Percentiles rank a stretch among this genome's conserved stretches.
phyloP scores from a whole-genome alignment of 2,888 invertebrate species.

The Brachylomia viminalis region DNA sequence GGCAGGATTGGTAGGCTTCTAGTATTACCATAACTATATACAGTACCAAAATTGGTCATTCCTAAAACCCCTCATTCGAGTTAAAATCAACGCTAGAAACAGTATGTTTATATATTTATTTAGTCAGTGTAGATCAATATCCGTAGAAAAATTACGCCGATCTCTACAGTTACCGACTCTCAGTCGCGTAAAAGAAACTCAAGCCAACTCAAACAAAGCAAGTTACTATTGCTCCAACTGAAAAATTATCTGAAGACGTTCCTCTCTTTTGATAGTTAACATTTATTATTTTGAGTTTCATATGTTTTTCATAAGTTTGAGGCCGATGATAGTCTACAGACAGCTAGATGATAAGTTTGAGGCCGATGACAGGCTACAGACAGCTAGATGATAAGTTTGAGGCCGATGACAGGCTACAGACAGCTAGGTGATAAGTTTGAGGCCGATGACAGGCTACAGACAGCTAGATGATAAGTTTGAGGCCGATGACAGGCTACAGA shows the following conservation, averaged over 20 bases:
- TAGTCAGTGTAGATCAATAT: conserved; percentile 47
- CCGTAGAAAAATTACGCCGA: conserved; percentile 32
- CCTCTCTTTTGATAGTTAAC: conserved; percentile 29
- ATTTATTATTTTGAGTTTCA: conserved; percentile 47
- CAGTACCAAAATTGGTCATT: neutral
- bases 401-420: too few species aligned
- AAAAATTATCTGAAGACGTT: conserved; percentile 46
- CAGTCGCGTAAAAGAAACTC: conserved; percentile 23
- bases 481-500: too few species aligned
- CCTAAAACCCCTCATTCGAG: too few species aligned
- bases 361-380: too few species aligned
- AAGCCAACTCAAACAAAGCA: conserved; percentile 56
- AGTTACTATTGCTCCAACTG: conserved; percentile 36
- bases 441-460: too few species aligned
- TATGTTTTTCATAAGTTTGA: conserved; percentile 1
- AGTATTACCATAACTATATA: neutral
- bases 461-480: neutral
- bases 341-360: neutral
- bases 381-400: neutral
- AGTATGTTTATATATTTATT: neutral
- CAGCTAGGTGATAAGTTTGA: neutral
- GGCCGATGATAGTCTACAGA: conserved; percentile 3
- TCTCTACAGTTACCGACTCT: conserved; percentile 7
- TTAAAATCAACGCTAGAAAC: neutral
- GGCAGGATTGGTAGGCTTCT: neutral